Base-by-base conservation (phyloP, 2,888 invertebrate genomes). In the Homarus gammarus region DNA sequence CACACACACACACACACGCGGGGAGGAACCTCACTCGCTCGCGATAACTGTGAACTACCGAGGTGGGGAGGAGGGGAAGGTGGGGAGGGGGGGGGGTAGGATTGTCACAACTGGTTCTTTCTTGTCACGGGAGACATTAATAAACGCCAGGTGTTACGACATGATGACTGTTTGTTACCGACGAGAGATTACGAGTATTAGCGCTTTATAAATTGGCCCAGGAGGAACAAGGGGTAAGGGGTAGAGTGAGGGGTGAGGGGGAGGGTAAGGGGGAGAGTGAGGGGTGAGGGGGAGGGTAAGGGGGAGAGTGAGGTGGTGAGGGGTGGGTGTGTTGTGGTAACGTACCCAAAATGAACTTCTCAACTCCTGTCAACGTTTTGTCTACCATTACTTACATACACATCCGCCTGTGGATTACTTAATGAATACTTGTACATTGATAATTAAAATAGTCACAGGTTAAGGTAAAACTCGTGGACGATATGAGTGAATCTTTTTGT, bases 131-230 rank as follows among this genome's bases (percentile, higher is more conserved):
- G 18, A 56, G 56, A 5, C 56, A 56, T 56, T 56, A 56, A 56
- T 56, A n/a, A 22, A 61, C 68, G 40, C 10, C 36, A 40, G 82
- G 15, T 51, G 75, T 75, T 44, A 44, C 27, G 81, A 61, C 61
- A 38, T 64, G 81, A 36, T 64, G 61, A 81, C 64, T 27, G 38
- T 38, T 38, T 44, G 40, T 40, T 68, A 40, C 64, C 36, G 22
- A 40, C 36, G 12, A 22, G 18, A 36, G 68, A 82, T 68, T 33
- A 38, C 56, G 27, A 12, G 49, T 38, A 82, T 82, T 82, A 82
- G 2, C n/a, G 40, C 64, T n/a, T n/a, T 64, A 82, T 82, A 68
- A 82, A 82, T 61, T 78, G 68, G 40, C 68, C 68, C 40, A 44
- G 27, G 73, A 12, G 40, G 33, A 40, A 44, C 18, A 22, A n/a